Evolutionary conservation across 2,888 invertebrate genomes (phyloP), one percentile per base, ranked within the genome.

Genomic region (Mesochorus sp.): DNA sequence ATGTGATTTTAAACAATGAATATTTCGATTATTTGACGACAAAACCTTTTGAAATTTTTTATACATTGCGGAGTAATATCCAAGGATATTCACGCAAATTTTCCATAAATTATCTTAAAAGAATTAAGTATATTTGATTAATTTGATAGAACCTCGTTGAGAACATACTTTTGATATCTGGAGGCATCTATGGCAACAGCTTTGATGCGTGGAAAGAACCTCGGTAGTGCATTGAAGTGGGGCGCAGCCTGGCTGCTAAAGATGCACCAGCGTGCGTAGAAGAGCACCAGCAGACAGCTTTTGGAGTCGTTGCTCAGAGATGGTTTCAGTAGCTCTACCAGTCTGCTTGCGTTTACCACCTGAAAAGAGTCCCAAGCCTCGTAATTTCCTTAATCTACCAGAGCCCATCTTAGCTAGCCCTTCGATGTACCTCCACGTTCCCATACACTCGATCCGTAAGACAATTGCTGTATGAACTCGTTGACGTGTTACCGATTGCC

Each of bases 171-270:
- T 87, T 95, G 95, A 85, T 96, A 94, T 88, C 94, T 94, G 83
- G 96, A 93, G 1, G 98, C 97, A 92, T 99, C 98, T 14, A 99
- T 94, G 1, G 97, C 98, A 6, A 97, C 95, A 90, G 98, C 94
- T 91, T 96, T 95, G 0, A 99, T 93, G 84, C 95, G 94, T 0
- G 97, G 97, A 91, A 96, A 99, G 2, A 96, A 94, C 86, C 97
- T 93, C 0, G 98, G 96, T 24, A 99, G 90, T 0, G 98, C 96
- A 92, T 99, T 99, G 86, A 95, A 97, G 88, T 97, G 95, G 3
- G 97, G 97, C 0, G 98, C 98, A 4, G 97, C 96, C 88, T 95
- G 94, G 14, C 97, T 96, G 86, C 98, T 97, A 86, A 98, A 98
- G 1, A 96, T 95, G 87, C 99, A 99, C 88, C 96, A 95, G 80